A percentile compares a stretch with the other conserved stretches of the same genome.
These are phyloP conservation scores for Tychaedon coryphoeus DNA, from an alignment of 2,113 vertebrate genomes.

Conservation along the genomic window DNA sequence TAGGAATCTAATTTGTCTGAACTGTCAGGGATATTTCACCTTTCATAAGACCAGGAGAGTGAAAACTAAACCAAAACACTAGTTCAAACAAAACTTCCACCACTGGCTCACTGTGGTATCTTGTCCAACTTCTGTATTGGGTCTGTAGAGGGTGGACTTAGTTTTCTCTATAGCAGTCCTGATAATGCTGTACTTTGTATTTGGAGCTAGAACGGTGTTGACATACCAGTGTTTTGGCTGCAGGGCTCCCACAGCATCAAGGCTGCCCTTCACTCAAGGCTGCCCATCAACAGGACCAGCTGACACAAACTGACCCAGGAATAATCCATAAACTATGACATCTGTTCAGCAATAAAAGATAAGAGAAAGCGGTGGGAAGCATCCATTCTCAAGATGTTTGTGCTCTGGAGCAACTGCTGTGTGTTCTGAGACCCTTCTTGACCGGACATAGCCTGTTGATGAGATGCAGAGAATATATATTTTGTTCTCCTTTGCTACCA, in stretches of 20 bases:
- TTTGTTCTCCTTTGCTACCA: background rate
- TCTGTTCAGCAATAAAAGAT: background rate
- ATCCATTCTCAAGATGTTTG: rapidly evolving
- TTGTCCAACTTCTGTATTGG: background rate
- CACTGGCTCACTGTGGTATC: background rate
- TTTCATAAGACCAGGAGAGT: background rate
- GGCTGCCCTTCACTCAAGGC: background rate
- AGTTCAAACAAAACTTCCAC: background rate
- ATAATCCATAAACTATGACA: background rate
- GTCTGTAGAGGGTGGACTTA: background rate
- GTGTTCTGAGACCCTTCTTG: background rate
- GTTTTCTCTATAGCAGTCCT: background rate
- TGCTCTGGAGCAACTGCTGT: background rate
- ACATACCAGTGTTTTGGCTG: background rate
- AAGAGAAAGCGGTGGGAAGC: background rate
- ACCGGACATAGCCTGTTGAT: background rate
- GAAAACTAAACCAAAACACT: background rate
- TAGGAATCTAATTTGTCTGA: background rate
- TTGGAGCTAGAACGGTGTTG: background rate
- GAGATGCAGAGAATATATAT: background rate
- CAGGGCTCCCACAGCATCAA: background rate
- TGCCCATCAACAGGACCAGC: background rate
- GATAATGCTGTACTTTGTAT: background rate
- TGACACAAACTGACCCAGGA: background rate
- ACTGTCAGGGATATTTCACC: background rate